Percentiles rank a stretch among this genome's conserved stretches.
Conservation (phyloP, 2,797 vertebrate genomes). For the Cynopterus sphinx region DNA sequence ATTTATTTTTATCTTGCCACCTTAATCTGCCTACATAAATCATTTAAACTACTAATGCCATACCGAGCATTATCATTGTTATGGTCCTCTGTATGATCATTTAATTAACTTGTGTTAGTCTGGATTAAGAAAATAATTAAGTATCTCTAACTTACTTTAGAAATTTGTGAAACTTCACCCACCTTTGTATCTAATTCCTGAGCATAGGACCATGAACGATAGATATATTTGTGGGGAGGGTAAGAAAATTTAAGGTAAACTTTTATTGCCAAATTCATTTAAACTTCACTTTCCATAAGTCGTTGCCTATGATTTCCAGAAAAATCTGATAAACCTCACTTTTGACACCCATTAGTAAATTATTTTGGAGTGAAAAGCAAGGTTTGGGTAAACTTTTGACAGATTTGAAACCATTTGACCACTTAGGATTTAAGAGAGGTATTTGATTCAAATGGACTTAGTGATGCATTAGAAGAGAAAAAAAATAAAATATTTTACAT, state of each 20-base stretch:
- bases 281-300: not conserved
- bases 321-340: not conserved
- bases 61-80: not conserved
- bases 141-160: not conserved
- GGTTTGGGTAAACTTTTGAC: not conserved
- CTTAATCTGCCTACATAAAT: conserved; percentile 72
- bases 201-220: not conserved
- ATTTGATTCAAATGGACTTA: not conserved
- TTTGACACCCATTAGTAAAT: not conserved
- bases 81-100: not conserved
- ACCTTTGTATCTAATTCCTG: not conserved
- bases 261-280: not conserved
- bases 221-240: not conserved
- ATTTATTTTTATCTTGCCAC: not conserved
- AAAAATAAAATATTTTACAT: not conserved
- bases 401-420: not conserved
- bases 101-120: not conserved
- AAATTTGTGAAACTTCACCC: not conserved
- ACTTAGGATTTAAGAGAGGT: not conserved
- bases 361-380: not conserved
- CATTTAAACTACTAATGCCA: conserved; percentile 51
- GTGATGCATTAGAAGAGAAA: not conserved
- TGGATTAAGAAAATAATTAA: not conserved
- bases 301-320: not conserved
- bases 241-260: not conserved